phyloP scores from a whole-genome alignment of 2,888 invertebrate species.

The Morpho deidamia region DNA sequence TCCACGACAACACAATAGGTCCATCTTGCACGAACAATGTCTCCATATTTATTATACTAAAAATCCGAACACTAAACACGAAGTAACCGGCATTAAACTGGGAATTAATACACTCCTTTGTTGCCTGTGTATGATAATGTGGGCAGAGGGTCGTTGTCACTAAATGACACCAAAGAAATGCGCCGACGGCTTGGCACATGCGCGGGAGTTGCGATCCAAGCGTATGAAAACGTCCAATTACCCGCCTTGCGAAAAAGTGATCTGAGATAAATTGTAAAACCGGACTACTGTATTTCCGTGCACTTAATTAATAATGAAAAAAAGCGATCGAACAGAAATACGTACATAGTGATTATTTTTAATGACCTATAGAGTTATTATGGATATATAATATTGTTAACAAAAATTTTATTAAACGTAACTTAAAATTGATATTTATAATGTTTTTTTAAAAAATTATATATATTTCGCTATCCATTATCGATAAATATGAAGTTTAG shows the following conservation, averaged over 20 bases:
- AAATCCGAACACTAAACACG: conserved; percentile 6
- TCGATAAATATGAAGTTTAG: not conserved
- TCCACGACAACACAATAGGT: conserved; percentile 66
- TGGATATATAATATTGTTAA: not conserved
- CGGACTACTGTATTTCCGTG: not conserved
- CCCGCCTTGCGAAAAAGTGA: conserved; percentile 12
- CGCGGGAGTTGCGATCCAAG: conserved; percentile 53
- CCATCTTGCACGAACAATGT: conserved; percentile 56
- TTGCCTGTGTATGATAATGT: conserved; percentile 38
- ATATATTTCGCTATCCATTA: not conserved
- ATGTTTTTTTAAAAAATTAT: not conserved
- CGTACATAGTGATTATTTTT: no score
- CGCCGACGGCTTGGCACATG: conserved; percentile 62
- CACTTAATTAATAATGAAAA: no score
- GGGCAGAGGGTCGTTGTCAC: conserved; percentile 69
- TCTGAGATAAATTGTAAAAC: not conserved
- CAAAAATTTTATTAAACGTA: no score
- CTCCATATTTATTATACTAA: conserved; percentile 39
- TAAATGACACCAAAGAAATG: conserved; percentile 65
- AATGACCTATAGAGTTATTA: not conserved
- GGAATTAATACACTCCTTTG: conserved; percentile 25
- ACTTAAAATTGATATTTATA: not conserved
- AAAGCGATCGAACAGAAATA: no score
- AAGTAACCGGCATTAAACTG: conserved; percentile 14
- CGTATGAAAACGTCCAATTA: conserved; percentile 44